Conservation (phyloP, 2,113 vertebrate genomes). For the Epinephelus cyanopodus region DNA sequence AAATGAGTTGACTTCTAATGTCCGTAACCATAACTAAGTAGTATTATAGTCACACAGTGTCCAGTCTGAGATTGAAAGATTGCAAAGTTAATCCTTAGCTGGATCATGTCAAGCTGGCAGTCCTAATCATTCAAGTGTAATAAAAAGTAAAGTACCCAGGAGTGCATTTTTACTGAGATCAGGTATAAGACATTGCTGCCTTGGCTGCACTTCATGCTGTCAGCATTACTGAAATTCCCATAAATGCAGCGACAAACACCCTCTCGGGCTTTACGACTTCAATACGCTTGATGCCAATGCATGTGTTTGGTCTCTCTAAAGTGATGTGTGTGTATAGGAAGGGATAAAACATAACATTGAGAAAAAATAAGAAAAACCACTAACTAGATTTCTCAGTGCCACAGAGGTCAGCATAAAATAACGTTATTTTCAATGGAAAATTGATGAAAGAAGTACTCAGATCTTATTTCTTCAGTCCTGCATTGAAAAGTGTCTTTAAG, state of each 20-base stretch:
- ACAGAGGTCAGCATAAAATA: constrained; percentile 1
- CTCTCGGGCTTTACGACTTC: constrained; percentile 49
- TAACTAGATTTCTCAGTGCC: constrained; percentile 1
- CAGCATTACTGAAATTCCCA: constrained; percentile 63
- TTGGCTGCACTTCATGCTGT: constrained; percentile 65
- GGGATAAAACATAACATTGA: constrained; percentile 22
- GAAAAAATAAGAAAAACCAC: constrained; percentile 17
- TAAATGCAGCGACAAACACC: constrained; percentile 65
- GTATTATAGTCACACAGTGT: constrained; percentile 17
- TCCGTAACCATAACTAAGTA: constrained; percentile 46
- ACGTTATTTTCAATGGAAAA: background rate
- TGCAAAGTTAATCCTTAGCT: constrained; percentile 48
- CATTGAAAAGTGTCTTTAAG: background rate
- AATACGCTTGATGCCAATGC: constrained; percentile 31
- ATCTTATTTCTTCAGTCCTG: background rate
- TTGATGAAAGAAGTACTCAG: background rate
- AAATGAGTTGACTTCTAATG: constrained; percentile 31
- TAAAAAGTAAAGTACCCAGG: constrained; percentile 60
- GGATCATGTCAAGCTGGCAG: constrained; percentile 52
- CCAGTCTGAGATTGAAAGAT: constrained; percentile 51
- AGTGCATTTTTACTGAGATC: constrained; percentile 60
- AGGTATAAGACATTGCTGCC: constrained; percentile 62
- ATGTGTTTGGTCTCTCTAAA: constrained; percentile 42
- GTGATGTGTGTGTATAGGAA: constrained; percentile 22
- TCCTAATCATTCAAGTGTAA: constrained; percentile 54